Base-by-base conservation (phyloP, 2,113 vertebrate genomes). In the Chaetura pelagica region DNA sequence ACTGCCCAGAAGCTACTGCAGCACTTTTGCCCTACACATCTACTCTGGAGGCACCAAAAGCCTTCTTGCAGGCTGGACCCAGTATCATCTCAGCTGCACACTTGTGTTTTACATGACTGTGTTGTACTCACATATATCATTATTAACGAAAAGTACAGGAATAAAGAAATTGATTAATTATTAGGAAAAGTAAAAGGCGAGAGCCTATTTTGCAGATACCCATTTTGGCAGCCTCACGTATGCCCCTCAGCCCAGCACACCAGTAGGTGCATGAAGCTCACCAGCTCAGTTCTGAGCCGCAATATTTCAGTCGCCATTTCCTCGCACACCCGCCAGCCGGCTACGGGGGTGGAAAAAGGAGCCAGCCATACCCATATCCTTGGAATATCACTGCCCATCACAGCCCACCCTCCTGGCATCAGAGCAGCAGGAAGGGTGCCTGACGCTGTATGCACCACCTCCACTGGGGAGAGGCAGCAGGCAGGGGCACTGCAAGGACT, bases 241-340 rank as follows among this genome's bases (percentile, higher is more conserved):
- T 12, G 63, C 2, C 38, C n/a, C 27, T 63, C 13, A 44, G 10
- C 52, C 24, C 40, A 67, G 35, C 26, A 29, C 4, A 4, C 38
- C 40, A 51, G 9, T 12, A 3, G 3, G 84, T 10, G 2, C 2
- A 0, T 21, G 27, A 23, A 67, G 38, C 32, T 80, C 52, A 26
- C 7, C 1, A 1, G 63, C 73, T 49, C 63, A 27, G 32, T 15
- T 58, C 18, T 8, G 32, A 86, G 23, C n/a, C 51, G 38, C 21
- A 29, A 6, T 49, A 67, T 52, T 62, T 44, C 57, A 38, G 27
- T 67, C 6, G 3, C 17, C n/a, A 44, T 67, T 62, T 74, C 38
- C 49, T 64, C 0, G 0, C 30, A 51, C 30, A 3, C 6, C 8
- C 26, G 66, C 35, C 42, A 84, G 24, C 17, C 0, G 0, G 12